Base-by-base conservation (phyloP, 1,140 invertebrate genomes). In the Atta texana region DNA sequence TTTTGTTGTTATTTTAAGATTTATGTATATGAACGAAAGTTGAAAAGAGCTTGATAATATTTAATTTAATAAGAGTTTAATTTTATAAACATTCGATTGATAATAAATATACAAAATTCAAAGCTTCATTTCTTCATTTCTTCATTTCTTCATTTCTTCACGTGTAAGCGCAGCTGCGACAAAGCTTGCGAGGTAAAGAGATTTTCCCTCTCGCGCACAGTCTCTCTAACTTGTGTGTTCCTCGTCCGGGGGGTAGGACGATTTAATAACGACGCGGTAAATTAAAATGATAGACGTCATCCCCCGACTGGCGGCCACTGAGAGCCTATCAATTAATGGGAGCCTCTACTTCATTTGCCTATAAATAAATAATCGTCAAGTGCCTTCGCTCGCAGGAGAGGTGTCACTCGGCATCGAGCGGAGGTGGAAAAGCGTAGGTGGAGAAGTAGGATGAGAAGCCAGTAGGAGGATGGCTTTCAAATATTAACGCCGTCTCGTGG, bases 231-330 rank as follows among this genome's bases (percentile, higher is more conserved):
- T 86, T 72, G 80, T 77, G 59, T 68, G 81, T 63, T 91, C 44
- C 90, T 88, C 75, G 78, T 77, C 18, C 59, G 80, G 61, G 66
- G 66, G 85, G 81, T 66, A 85, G 88, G 88, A 87, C 90, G 88
- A 92, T 94, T 94, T 93, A 94, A 95, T 95, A 95, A 94, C 91
- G 92, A 90, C 89, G 90, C 87, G 85, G 87, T 92, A 94, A 94
- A 95, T 95, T 94, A 94, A 95, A 95, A 94, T 93, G 94, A 94
- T 93, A 93, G 93, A 93, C 94, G 93, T 94, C 94, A 94, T 93
- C 90, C 87, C 89, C 87, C 92, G 93, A 92, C 90, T 94, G 93
- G 92, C 92, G 93, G 93, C 91, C 88, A 94, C 93, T 92, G 94
- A 94, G 93, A 94, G 92, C 92, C 92, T 91, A 94, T 95, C 94